Evolutionary conservation across 1,140 invertebrate genomes (phyloP).

Genomic region (Bombus picipes): DNA sequence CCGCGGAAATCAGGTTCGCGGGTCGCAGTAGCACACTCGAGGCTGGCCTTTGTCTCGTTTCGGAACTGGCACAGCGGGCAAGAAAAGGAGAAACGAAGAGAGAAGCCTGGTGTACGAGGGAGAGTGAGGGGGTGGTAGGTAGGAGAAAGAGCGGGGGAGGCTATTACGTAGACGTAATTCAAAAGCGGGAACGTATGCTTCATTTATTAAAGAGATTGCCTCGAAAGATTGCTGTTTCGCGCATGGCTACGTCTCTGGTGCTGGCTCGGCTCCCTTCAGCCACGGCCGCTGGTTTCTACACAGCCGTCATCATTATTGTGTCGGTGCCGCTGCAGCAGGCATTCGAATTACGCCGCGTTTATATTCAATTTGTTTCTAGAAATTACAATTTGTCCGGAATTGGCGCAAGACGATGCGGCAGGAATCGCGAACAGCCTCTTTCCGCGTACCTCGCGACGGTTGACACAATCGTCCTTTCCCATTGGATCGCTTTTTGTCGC

Average conservation of each 20-base stretch:
- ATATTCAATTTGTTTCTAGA: constrained; percentile 81
- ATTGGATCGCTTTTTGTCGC: background rate
- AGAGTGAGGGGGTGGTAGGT: background rate
- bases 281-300: constrained; percentile 64
- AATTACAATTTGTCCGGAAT: constrained; percentile 80
- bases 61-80: constrained; percentile 59
- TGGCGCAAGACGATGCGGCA: constrained; percentile 72
- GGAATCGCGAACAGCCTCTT: constrained; percentile 58
- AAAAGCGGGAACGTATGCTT: constrained; percentile 77
- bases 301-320: constrained; percentile 77
- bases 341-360: constrained; percentile 80
- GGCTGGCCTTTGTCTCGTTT: constrained; percentile 59
- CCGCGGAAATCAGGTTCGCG: constrained; percentile 54
- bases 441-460: constrained; percentile 33
- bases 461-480: constrained; percentile 40
- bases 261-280: constrained; percentile 67
- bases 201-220: constrained; percentile 80
- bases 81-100: constrained; percentile 52
- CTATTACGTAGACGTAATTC: constrained; percentile 78
- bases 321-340: constrained; percentile 77
- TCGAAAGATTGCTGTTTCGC: constrained; percentile 79
- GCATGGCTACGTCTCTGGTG: constrained; percentile 74
- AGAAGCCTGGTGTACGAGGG: background rate
- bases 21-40: constrained; percentile 41
- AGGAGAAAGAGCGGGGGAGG: constrained; percentile 54